A percentile compares a stretch with the other conserved stretches of the same genome.
Evolutionary conservation across 2,888 invertebrate genomes (phyloP).

Genomic region (Tanytarsus gracilentus): DNA sequence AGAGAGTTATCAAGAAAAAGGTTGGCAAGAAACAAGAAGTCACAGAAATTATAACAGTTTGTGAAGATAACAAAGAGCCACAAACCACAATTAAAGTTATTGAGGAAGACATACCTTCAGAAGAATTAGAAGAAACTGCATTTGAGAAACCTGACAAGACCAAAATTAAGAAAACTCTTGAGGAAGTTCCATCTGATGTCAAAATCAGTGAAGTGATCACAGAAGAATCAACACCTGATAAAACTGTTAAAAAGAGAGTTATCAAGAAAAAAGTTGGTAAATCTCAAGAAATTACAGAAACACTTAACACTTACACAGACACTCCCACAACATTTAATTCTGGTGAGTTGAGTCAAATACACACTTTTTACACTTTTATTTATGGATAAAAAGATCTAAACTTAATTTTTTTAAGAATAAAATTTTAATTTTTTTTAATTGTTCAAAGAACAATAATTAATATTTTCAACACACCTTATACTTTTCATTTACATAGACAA

Average conservation of each 20-base stretch:
- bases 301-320: no score
- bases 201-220: not conserved
- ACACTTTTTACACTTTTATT: no score
- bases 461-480: no score
- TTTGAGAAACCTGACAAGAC: not conserved
- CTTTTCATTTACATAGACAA: no score
- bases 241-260: not conserved
- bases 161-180: not conserved
- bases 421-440: no score
- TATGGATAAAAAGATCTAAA: no score
- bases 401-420: no score
- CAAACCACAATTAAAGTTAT: conserved; percentile 35
- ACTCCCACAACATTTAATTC: no score
- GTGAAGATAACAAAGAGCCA: conserved; percentile 35
- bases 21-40: conserved; percentile 37
- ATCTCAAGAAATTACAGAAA: not conserved
- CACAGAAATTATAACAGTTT: conserved; percentile 35
- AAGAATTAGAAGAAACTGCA: conserved; percentile 34
- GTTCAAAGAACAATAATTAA: no score
- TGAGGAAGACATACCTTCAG: conserved; percentile 31
- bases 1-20: conserved; percentile 37
- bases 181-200: not conserved
- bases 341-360: no score
- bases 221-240: not conserved
- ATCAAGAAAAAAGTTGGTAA: not conserved